A percentile compares a stretch with the other conserved stretches of the same genome.
These are phyloP conservation scores for Megalops atlanticus DNA, from an alignment of 2,113 vertebrate species.

Conservation along the genomic window DNA sequence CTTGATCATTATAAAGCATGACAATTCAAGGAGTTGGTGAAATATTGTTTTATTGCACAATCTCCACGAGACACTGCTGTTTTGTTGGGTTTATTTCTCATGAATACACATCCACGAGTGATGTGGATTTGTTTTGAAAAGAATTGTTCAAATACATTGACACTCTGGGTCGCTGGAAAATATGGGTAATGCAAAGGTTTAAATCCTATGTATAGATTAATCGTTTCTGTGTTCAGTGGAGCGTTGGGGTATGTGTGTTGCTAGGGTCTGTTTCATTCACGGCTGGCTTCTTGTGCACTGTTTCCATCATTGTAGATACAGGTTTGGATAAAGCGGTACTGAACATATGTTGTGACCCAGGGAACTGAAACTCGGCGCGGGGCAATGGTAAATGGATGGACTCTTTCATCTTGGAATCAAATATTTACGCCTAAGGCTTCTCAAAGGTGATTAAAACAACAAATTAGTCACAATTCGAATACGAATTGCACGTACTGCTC, in stretches of 20 bases:
- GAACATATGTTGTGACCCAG: constrained; percentile 22
- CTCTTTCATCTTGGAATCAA: not conserved
- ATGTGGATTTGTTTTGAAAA: not conserved
- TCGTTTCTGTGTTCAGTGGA: not conserved
- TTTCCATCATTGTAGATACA: not conserved
- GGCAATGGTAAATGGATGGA: not conserved
- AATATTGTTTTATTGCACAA: not conserved
- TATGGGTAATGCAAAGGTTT: not conserved
- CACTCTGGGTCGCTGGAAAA: not conserved
- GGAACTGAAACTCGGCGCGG: not conserved
- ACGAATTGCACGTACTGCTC: too few relatives aligned
- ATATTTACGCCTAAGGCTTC: too few relatives aligned
- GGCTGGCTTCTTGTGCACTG: not conserved
- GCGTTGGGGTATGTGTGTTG: not conserved
- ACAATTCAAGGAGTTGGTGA: not conserved
- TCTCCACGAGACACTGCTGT: not conserved
- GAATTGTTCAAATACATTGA: not conserved
- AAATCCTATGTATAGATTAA: not conserved
- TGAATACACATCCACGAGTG: not conserved
- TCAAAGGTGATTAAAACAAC: too few relatives aligned
- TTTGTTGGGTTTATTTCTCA: not conserved
- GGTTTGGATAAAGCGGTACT: not conserved
- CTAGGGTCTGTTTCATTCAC: not conserved
- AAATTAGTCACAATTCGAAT: too few relatives aligned
- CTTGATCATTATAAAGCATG: not conserved